These are phyloP conservation scores for Desmodus rotundus DNA, from an alignment of 2,113 vertebrate genomes.

Conservation along the genomic window DNA sequence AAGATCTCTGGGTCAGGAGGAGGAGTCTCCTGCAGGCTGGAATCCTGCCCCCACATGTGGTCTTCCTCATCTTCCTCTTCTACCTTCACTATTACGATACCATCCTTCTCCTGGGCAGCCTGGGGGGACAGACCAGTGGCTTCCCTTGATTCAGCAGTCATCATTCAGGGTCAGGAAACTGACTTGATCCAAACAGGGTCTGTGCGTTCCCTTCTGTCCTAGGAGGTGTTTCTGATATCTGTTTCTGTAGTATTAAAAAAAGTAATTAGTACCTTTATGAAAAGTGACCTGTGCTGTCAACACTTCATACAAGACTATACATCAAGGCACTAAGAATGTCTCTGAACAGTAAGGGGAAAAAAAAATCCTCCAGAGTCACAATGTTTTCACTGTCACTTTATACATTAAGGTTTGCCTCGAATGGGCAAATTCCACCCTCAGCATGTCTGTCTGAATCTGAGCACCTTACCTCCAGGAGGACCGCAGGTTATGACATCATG, in stretches of 20 bases:
- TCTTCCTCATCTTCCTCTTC: constrained; percentile 73
- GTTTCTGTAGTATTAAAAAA: background rate
- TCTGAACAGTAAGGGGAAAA: background rate
- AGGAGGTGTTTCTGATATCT: background rate
- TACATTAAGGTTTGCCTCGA: background rate
- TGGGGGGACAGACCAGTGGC: constrained; percentile 62
- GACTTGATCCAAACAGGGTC: background rate
- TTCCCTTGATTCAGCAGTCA: constrained; percentile 74
- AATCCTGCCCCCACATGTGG: constrained; percentile 71
- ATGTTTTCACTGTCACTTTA: background rate
- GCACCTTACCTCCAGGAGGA: background rate
- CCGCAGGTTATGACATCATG: background rate
- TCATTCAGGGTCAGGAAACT: constrained; percentile 41
- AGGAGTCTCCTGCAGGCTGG: constrained; percentile 52
- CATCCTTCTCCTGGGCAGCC: constrained; percentile 70
- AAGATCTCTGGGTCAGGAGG: constrained; percentile 68
- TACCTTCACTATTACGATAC: constrained; percentile 71
- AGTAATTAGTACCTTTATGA: background rate
- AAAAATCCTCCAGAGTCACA: background rate
- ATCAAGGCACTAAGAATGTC: background rate
- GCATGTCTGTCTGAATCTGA: background rate
- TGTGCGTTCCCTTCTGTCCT: background rate
- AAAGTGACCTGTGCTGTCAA: background rate
- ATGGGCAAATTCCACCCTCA: background rate
- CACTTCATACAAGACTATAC: background rate